Evolutionary conservation across 1,140 invertebrate genomes (phyloP).

Genomic region (Drosophila paulistorum): DNA sequence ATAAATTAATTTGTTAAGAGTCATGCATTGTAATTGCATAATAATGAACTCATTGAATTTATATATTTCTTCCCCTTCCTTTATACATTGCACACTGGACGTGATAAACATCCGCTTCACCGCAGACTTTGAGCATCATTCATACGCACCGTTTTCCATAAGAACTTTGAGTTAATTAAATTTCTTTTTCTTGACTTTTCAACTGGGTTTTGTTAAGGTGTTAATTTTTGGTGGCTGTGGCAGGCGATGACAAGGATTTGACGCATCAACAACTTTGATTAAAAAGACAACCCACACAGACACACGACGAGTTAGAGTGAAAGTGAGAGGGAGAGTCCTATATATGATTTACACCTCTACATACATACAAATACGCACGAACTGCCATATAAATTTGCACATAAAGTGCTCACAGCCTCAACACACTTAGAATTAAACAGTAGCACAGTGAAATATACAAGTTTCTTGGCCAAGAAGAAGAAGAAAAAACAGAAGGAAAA

Average conservation of each 20-base stretch:
- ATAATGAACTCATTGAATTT: too few species aligned
- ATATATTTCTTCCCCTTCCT: background rate
- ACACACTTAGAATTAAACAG: slow-evolving; percentile 30
- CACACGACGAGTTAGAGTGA: background rate
- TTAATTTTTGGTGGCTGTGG: slow-evolving; percentile 51
- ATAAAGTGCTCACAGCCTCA: slow-evolving; percentile 49
- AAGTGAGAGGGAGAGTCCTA: background rate
- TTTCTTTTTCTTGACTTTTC: slow-evolving; percentile 62
- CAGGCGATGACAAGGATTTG: slow-evolving; percentile 48
- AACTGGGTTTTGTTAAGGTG: slow-evolving; percentile 38
- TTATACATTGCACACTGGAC: background rate
- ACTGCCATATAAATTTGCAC: slow-evolving; percentile 54
- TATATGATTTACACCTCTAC: slow-evolving; percentile 51
- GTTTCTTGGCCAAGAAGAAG: background rate
- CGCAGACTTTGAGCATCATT: background rate
- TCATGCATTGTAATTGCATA: too few species aligned
- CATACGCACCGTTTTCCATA: slow-evolving; percentile 7
- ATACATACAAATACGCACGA: slow-evolving; percentile 35
- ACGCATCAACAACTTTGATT: slow-evolving; percentile 49
- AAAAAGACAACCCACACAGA: slow-evolving; percentile 34
- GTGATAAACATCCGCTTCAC: background rate
- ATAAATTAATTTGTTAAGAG: too few species aligned
- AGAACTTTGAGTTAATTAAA: slow-evolving; percentile 22
- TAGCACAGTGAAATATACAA: slow-evolving; percentile 15
- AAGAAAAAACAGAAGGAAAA: slow-evolving; percentile 13